Percentiles rank a stretch among this genome's conserved stretches.
These are phyloP conservation scores for Sardinella longiceps DNA, from an alignment of 2,797 vertebrate species.

Conservation along the genomic window DNA sequence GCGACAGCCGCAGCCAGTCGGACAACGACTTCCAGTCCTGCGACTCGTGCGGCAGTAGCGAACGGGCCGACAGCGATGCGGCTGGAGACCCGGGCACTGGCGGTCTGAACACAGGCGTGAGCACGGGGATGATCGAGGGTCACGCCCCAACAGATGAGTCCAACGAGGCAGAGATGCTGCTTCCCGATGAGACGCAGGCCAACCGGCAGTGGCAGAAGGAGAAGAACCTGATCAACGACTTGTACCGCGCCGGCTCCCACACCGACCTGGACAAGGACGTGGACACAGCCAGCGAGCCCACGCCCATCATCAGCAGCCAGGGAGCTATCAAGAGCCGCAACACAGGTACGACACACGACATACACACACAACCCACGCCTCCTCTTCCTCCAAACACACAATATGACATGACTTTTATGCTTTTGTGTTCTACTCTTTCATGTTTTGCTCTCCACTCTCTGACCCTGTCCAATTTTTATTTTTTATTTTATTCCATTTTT, in stretches of 20 bases:
- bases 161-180: slow-evolving; percentile 90
- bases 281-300: slow-evolving; percentile 76
- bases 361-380: neutral
- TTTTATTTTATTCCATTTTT: no score
- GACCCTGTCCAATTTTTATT: neutral
- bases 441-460: neutral
- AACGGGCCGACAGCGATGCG: slow-evolving; percentile 82
- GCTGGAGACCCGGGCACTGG: neutral
- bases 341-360: slow-evolving; percentile 74
- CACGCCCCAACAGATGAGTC: slow-evolving; percentile 73
- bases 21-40: slow-evolving; percentile 92
- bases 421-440: neutral
- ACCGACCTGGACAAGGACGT: slow-evolving; percentile 89
- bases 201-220: slow-evolving; percentile 92
- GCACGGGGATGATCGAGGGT: slow-evolving; percentile 48
- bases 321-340: slow-evolving; percentile 89
- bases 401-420: no score
- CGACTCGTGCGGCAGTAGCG: slow-evolving; percentile 89
- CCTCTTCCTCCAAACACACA: neutral
- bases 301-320: slow-evolving; percentile 84
- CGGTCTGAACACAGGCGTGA: slow-evolving; percentile 55
- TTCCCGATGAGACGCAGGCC: slow-evolving; percentile 85
- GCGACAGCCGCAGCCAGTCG: slow-evolving; percentile 84
- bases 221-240: slow-evolving; percentile 85
- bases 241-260: slow-evolving; percentile 78